Conservation (phyloP, 1,140 invertebrate genomes). For the Hypothenemus hampei region DNA sequence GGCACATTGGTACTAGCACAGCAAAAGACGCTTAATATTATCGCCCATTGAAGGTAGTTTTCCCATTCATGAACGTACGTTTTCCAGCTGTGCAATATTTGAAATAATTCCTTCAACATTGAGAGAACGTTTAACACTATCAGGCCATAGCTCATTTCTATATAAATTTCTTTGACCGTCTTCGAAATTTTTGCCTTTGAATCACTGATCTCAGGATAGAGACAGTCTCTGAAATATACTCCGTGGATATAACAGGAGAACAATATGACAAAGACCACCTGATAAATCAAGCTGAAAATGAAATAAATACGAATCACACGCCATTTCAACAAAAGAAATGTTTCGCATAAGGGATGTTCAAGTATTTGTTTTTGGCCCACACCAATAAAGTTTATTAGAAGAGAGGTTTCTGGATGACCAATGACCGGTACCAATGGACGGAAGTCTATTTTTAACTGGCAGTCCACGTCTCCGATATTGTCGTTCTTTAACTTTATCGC, state of each 20-base stretch:
- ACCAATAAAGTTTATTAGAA: conserved; percentile 69
- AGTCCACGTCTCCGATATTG: conserved; percentile 76
- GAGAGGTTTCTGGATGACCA: conserved; percentile 57
- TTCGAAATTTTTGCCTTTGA: background rate
- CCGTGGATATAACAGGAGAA: conserved; percentile 66
- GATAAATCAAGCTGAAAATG: conserved; percentile 71
- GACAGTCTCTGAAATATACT: conserved; percentile 47
- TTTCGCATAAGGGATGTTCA: conserved; percentile 76
- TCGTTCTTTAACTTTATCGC: conserved; percentile 74
- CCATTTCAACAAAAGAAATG: conserved; percentile 79
- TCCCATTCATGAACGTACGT: conserved; percentile 73
- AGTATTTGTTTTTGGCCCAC: conserved; percentile 69
- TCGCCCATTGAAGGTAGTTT: conserved; percentile 76
- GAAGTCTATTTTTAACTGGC: conserved; percentile 74
- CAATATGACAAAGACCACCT: conserved; percentile 68
- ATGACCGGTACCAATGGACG: conserved; percentile 58
- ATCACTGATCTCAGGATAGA: conserved; percentile 14
- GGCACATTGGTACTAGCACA: conserved; percentile 57
- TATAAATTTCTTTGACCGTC: conserved; percentile 48
- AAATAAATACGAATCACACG: conserved; percentile 77
- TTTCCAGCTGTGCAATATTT: conserved; percentile 61
- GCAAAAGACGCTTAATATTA: conserved; percentile 62
- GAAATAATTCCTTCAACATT: conserved; percentile 68
- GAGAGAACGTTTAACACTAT: conserved; percentile 58
- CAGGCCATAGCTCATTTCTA: conserved; percentile 54